Evolutionary conservation across 1,140 invertebrate genomes (phyloP).

Genomic region (Sarcophaga bullata): DNA sequence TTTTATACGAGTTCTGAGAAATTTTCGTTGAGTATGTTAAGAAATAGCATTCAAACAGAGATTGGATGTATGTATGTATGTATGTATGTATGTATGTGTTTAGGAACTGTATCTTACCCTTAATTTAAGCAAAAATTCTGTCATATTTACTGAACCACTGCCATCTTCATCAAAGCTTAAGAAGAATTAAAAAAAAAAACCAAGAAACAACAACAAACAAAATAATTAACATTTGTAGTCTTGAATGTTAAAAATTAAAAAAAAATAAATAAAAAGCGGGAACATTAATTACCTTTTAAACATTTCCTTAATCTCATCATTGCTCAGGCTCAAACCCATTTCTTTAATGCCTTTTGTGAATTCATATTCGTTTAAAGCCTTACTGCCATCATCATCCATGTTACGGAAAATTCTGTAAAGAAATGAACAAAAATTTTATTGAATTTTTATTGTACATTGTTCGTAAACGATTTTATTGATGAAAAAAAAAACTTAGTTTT

Average conservation of each 20-base stretch:
- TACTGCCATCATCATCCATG: constrained; percentile 94
- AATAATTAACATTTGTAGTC: not conserved
- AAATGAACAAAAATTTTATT: too few species aligned
- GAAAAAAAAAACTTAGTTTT: too few species aligned
- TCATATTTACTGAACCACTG: constrained; percentile 85
- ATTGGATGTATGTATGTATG: too few species aligned
- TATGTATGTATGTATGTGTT: too few species aligned
- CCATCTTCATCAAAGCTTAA: constrained; percentile 83
- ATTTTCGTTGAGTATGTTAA: not conserved
- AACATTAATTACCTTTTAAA: constrained; percentile 66
- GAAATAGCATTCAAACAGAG: too few species aligned
- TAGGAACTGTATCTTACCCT: constrained; percentile 73
- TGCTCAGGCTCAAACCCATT: constrained; percentile 77
- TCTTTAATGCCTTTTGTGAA: constrained; percentile 84
- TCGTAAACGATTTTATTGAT: too few species aligned
- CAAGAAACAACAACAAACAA: not conserved
- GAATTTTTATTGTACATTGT: too few species aligned
- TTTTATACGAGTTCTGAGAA: not conserved
- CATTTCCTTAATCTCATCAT: constrained; percentile 74
- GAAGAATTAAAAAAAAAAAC: constrained; percentile 2
- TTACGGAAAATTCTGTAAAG: constrained; percentile 81
- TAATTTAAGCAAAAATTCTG: constrained; percentile 87
- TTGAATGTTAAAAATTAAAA: not conserved
- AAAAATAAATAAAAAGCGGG: too few species aligned
- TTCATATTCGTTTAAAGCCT: constrained; percentile 84